Evolutionary conservation across 2,113 vertebrate genomes (phyloP).

Genomic region (Oreochromis aureus): DNA sequence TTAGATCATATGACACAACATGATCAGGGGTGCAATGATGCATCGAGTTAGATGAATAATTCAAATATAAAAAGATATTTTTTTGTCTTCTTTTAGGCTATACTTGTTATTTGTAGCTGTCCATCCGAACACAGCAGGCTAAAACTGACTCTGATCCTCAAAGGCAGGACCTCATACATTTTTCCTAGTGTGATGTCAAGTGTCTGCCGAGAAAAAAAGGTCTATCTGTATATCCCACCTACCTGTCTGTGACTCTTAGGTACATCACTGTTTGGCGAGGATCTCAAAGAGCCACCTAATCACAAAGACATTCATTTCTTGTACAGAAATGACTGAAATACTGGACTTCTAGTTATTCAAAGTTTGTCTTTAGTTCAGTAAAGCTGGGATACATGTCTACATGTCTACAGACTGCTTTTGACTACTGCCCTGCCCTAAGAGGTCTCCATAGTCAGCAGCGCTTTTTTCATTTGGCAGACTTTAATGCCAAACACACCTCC

Average conservation of each 20-base stretch:
- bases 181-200: neutral
- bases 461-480: neutral
- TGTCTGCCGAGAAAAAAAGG: neutral
- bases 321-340: too few relatives aligned
- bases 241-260: neutral
- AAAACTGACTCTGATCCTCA: neutral
- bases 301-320: neutral
- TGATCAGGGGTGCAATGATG: neutral
- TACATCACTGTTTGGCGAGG: neutral
- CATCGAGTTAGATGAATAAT: neutral
- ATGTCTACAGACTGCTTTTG: neutral
- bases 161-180: neutral
- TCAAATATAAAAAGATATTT: neutral
- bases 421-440: neutral
- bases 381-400: neutral
- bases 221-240: neutral
- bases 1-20: neutral
- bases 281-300: neutral
- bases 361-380: neutral
- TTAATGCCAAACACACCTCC: neutral
- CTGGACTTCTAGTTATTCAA: neutral
- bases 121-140: neutral
- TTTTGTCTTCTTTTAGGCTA: neutral
- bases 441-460: neutral
- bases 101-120: neutral